A percentile compares a stretch with the other conserved stretches of the same genome.
Conservation (phyloP, 2,888 invertebrate species). For the Timema cristinae region DNA sequence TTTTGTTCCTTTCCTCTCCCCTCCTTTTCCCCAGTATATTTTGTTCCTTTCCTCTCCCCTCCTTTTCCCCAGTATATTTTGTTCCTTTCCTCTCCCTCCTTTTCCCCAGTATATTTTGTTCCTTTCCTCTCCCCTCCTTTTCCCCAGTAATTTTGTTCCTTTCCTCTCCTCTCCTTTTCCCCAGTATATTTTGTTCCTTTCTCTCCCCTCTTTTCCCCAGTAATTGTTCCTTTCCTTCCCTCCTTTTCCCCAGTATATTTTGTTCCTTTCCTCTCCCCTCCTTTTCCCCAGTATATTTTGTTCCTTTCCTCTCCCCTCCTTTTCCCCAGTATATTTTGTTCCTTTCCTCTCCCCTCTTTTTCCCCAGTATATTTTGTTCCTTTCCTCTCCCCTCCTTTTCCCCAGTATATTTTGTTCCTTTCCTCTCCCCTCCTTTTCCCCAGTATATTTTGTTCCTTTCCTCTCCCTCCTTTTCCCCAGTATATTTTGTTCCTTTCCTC, state of each 20-base stretch:
- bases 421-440: slow-evolving; percentile 5
- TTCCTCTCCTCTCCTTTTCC: background rate
- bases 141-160: too few species aligned
- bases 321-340: too few species aligned
- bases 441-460: slow-evolving; percentile 7
- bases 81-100: too few species aligned
- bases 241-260: too few species aligned
- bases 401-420: background rate
- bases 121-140: too few species aligned
- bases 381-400: background rate
- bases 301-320: too few species aligned
- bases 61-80: background rate
- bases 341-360: slow-evolving; percentile 1
- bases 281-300: too few species aligned
- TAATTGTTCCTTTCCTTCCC: background rate
- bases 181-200: too few species aligned
- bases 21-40: background rate
- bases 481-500: background rate
- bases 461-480: background rate
- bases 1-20: background rate
- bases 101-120: too few species aligned
- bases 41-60: background rate
- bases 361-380: background rate
- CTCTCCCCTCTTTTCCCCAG: background rate
- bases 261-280: too few species aligned